Evolutionary conservation across 2,888 invertebrate genomes (phyloP), one percentile per base, ranked within the genome.

Genomic region (Helleia helle): DNA sequence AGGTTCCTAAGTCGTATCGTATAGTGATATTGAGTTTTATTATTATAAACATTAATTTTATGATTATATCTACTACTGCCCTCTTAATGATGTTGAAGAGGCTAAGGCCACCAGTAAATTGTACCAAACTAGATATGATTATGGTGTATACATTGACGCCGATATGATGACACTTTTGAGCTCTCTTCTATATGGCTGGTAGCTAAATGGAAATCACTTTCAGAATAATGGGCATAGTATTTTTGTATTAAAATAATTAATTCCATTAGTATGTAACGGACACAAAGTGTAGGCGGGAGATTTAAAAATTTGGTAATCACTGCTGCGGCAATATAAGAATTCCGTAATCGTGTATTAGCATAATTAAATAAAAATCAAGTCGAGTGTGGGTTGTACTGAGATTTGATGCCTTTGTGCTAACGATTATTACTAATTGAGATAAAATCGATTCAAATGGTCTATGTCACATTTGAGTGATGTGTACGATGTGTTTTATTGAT

Each of bases 341-440:
- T 22, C 22, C 34, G 18, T 34, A 34, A 34, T 17, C 8, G 31
- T 11, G 22, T 17, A 34, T 34, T 34, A 34, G 18, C 34, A 22
- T 34, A 34, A 34, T 34, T 34, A 34, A 34, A 34, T 12, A 34
- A 34, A 18, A 18, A 22, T 12, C 11, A 22, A 12, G 12, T 22
- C 18, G 7, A 9, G 34, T 34, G 34, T 34, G 34, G 34, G 34
- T 12, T 18, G 34, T 11, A 12, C 18, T 17, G n/a, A n/a, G n/a
- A n/a, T n/a, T n/a, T 22, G 11, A 34, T 22, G 22, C 18, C 22
- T 17, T 31, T 31, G 22, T 18, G 8, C 22, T 9, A 11, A 11
- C 8, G 7, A 34, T 18, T 11, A 18, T 12, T 18, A 34, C 34
- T 34, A 34, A 34, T 34, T 22, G 34, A 34, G 34, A 22, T 34